Evolutionary conservation across 2,888 invertebrate genomes (phyloP).

Genomic region (Parnassius smintheus): DNA sequence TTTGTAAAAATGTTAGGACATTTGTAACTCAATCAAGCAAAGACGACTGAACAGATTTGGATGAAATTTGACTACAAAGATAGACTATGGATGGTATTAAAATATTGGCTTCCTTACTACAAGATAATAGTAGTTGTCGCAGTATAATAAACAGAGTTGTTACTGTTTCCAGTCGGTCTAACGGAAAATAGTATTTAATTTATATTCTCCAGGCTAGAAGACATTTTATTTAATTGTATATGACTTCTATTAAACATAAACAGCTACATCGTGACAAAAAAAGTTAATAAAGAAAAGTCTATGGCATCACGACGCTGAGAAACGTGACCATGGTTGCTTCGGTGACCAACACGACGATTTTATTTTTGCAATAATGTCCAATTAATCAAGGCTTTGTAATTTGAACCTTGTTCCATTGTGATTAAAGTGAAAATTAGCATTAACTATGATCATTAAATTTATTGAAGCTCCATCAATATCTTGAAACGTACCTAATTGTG

Average conservation of each 20-base stretch:
- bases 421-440: neutral
- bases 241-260: conserved; percentile 9
- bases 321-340: conserved; percentile 19
- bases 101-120: too few relatives aligned
- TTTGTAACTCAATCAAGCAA: too few relatives aligned
- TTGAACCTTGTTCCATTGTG: neutral
- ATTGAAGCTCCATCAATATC: neutral
- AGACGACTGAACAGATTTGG: too few relatives aligned
- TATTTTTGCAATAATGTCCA: conserved; percentile 9
- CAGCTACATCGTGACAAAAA: conserved; percentile 35
- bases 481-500: too few relatives aligned
- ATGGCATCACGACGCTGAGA: conserved; percentile 38
- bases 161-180: too few relatives aligned
- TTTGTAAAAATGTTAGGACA: too few relatives aligned
- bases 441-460: neutral
- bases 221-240: conserved; percentile 17
- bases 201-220: neutral
- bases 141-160: too few relatives aligned
- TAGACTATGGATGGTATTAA: too few relatives aligned
- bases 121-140: too few relatives aligned
- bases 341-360: conserved; percentile 8
- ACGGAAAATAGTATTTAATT: too few relatives aligned
- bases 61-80: too few relatives aligned
- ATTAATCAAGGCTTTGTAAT: neutral
- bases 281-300: conserved; percentile 68